Conservation (phyloP, 2,797 vertebrate species). For the Danio albolineatus region DNA sequence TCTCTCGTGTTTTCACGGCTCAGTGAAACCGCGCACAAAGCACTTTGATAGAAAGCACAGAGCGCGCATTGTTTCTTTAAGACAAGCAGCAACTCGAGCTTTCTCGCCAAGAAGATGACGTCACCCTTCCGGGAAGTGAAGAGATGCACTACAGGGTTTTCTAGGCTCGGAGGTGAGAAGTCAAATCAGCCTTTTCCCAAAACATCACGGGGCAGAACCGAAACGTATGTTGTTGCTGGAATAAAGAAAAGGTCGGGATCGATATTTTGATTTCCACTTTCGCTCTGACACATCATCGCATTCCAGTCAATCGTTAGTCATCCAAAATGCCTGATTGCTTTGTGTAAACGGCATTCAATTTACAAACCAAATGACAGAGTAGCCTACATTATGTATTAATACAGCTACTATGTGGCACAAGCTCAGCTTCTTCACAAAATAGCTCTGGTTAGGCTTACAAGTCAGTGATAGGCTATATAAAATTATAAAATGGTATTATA, state of each 20-base stretch:
- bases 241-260: slow-evolving; percentile 32
- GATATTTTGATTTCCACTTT: slow-evolving; percentile 62
- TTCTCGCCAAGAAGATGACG: slow-evolving; percentile 39
- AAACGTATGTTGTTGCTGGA: slow-evolving; percentile 35
- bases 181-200: slow-evolving; percentile 57
- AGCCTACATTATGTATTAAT: background rate
- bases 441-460: background rate
- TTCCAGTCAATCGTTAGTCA: slow-evolving; percentile 67
- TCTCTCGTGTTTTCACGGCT: background rate
- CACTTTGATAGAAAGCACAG: background rate
- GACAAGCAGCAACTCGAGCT: slow-evolving; percentile 4
- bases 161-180: slow-evolving; percentile 33
- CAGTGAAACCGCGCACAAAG: background rate
- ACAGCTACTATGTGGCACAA: background rate
- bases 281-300: slow-evolving; percentile 60
- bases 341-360: background rate
- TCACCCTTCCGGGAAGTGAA: slow-evolving; percentile 79
- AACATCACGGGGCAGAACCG: slow-evolving; percentile 47
- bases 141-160: slow-evolving; percentile 46
- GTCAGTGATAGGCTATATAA: background rate
- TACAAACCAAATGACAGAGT: background rate
- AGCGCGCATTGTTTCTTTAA: slow-evolving; percentile 50
- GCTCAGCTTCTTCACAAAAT: background rate
- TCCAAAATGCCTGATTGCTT: slow-evolving; percentile 13
- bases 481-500: no score